Conservation (phyloP, 1,140 invertebrate genomes). For the Goniozus legneri region DNA sequence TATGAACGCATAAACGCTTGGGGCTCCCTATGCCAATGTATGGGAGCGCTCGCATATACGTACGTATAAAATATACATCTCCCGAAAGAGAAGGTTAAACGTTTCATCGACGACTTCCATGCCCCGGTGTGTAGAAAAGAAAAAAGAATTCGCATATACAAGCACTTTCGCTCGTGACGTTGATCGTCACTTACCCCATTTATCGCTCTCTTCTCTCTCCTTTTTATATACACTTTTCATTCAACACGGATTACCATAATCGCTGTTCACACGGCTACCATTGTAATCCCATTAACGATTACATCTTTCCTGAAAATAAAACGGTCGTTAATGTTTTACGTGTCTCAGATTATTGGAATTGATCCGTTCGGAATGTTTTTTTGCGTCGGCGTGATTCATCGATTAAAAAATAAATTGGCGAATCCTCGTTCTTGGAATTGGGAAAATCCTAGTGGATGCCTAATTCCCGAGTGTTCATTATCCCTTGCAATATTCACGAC, state of each 20-base stretch:
- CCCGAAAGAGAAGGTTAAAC: slow-evolving; percentile 31
- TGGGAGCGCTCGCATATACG: background rate
- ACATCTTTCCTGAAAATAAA: no score
- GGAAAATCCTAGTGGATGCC: slow-evolving; percentile 21
- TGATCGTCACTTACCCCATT: slow-evolving; percentile 13
- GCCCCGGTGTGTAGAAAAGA: background rate
- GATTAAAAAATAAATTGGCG: no score
- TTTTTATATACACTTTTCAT: slow-evolving; percentile 2
- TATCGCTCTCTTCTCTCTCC: slow-evolving; percentile 5
- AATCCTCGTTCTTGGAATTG: no score
- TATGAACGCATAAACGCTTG: slow-evolving; percentile 42
- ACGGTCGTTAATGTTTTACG: no score
- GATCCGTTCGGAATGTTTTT: no score
- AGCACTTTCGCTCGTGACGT: slow-evolving; percentile 15
- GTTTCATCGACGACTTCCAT: slow-evolving; percentile 20
- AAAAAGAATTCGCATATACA: slow-evolving; percentile 12
- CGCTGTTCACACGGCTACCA: no score
- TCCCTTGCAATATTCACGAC: slow-evolving; percentile 49
- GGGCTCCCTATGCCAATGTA: background rate
- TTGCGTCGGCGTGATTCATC: no score
- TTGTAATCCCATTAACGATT: no score
- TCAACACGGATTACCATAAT: no score
- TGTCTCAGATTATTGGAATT: no score
- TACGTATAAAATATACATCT: no score
- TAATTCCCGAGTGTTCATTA: slow-evolving; percentile 44